A percentile compares a stretch with the other conserved stretches of the same genome.
Conservation (phyloP, 2,888 invertebrate genomes). For the Drosophila falleni region DNA sequence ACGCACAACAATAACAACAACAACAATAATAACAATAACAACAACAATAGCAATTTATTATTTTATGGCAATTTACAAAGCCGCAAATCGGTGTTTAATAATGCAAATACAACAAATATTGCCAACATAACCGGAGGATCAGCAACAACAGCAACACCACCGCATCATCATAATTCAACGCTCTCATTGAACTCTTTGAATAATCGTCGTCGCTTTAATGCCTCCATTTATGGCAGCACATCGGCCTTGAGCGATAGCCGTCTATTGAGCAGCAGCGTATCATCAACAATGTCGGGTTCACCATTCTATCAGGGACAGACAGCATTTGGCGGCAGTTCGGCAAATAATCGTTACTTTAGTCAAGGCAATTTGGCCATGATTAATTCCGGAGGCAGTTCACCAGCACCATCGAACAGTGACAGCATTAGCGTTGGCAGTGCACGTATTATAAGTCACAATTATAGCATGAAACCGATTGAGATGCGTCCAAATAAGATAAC, state of each 20-base stretch:
- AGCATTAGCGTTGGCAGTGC: slow-evolving; percentile 14
- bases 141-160: slow-evolving; percentile 1
- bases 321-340: slow-evolving; percentile 91
- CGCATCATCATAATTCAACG: slow-evolving; percentile 83
- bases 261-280: slow-evolving; percentile 59
- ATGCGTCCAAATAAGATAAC: slow-evolving; percentile 39
- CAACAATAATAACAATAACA: slow-evolving; percentile 34
- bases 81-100: slow-evolving; percentile 83
- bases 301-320: slow-evolving; percentile 92
- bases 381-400: slow-evolving; percentile 59
- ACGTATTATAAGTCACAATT: slow-evolving; percentile 21
- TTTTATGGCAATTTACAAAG: slow-evolving; percentile 85
- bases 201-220: slow-evolving; percentile 83
- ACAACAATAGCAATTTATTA: slow-evolving; percentile 62
- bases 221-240: slow-evolving; percentile 85
- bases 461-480: slow-evolving; percentile 42
- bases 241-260: slow-evolving; percentile 85
- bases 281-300: slow-evolving; percentile 20
- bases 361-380: slow-evolving; percentile 79
- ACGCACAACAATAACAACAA: slow-evolving; percentile 30
- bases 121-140: no score
- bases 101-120: slow-evolving; percentile 10
- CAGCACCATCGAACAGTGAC: slow-evolving; percentile 71
- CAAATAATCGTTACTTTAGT: slow-evolving; percentile 85
- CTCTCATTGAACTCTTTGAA: slow-evolving; percentile 83